A percentile compares a stretch with the other conserved stretches of the same genome.
Conservation (phyloP, 2,888 invertebrate species). For the Apodemia zela region DNA sequence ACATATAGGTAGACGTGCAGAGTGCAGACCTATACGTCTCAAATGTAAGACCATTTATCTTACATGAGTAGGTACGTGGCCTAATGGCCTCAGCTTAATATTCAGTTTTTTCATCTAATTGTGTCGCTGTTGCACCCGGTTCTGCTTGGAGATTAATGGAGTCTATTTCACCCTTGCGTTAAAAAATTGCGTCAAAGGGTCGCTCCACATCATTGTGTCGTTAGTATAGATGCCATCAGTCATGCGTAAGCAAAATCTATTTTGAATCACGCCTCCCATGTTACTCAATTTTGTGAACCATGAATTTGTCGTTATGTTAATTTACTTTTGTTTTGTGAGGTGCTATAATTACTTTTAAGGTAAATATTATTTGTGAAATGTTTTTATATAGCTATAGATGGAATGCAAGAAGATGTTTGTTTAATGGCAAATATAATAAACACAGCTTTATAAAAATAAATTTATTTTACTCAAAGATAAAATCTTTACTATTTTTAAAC, state of each 20-base stretch:
- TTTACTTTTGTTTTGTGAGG: constrained; percentile 21
- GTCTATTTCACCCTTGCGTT: constrained; percentile 52
- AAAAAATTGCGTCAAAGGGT: constrained; percentile 65
- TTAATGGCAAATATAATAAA: too few relatives aligned
- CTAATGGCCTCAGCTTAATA: constrained; percentile 49
- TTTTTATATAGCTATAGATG: background rate
- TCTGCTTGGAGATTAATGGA: constrained; percentile 56
- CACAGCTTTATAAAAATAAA: too few relatives aligned
- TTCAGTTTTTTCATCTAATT: constrained; percentile 58
- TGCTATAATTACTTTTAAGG: constrained; percentile 14
- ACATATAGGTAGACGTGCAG: too few relatives aligned
- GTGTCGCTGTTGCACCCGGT: constrained; percentile 38
- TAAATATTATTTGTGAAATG: constrained; percentile 28
- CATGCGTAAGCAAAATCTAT: constrained; percentile 59
- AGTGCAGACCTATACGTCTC: constrained; percentile 15
- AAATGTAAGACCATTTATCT: constrained; percentile 39
- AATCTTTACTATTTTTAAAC: too few relatives aligned
- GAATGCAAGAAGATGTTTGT: too few relatives aligned
- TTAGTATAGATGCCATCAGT: constrained; percentile 63
- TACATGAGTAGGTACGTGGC: constrained; percentile 25
- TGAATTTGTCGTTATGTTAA: constrained; percentile 29
- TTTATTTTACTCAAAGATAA: too few relatives aligned
- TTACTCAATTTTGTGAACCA: constrained; percentile 39
- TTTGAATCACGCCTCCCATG: constrained; percentile 40
- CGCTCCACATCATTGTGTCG: constrained; percentile 57